A percentile compares a stretch with the other conserved stretches of the same genome.
These are phyloP conservation scores for Ispidina picta DNA, from an alignment of 2,797 vertebrate genomes.

Conservation along the genomic window DNA sequence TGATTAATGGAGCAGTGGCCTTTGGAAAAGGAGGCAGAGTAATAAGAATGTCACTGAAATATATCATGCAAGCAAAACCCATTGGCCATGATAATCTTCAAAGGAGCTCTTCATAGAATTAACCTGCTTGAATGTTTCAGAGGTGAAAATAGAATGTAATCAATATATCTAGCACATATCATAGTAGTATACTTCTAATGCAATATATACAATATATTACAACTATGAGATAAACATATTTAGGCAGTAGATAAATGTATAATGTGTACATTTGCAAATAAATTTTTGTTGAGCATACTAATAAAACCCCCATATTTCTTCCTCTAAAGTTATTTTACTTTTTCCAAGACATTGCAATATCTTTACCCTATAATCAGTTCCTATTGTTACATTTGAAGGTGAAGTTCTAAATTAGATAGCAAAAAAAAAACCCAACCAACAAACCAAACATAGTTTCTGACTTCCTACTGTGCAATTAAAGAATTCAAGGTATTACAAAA, in stretches of 20 bases:
- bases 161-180: background rate
- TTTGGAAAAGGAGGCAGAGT: conserved; percentile 3
- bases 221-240: background rate
- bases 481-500: conserved; percentile 20
- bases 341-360: background rate
- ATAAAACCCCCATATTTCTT: background rate
- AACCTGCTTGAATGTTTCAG: background rate
- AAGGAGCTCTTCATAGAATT: background rate
- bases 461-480: conserved; percentile 30
- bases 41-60: conserved; percentile 9
- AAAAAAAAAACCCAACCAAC: background rate
- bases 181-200: background rate
- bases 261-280: background rate
- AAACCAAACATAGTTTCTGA: background rate
- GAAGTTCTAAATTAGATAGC: conserved; percentile 1
- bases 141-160: background rate
- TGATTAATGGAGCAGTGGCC: background rate
- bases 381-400: background rate
- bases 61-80: background rate
- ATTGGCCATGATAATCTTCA: background rate
- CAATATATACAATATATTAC: background rate
- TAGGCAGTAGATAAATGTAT: background rate
- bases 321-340: background rate
- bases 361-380: background rate
- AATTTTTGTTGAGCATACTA: background rate